These are phyloP conservation scores for Melieria picta DNA, from an alignment of 2,888 invertebrate genomes.

Conservation along the genomic window DNA sequence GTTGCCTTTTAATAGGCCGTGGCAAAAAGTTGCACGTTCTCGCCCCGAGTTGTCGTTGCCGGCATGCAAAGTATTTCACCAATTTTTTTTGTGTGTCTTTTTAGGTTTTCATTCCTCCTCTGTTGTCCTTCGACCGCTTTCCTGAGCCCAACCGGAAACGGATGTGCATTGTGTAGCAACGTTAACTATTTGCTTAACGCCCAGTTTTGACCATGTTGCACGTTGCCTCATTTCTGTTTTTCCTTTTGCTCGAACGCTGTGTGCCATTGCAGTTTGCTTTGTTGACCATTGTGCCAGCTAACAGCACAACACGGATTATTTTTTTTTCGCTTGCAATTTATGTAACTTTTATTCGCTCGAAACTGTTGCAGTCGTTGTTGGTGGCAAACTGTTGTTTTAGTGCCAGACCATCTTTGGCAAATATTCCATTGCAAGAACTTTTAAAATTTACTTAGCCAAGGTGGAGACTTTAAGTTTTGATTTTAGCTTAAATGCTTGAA, in stretches of 20 bases:
- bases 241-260: constrained; percentile 53
- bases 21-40: constrained; percentile 14
- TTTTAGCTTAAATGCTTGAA: no score
- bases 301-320: no score
- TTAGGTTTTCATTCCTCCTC: neutral
- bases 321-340: no score
- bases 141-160: constrained; percentile 12
- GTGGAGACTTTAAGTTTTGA: no score
- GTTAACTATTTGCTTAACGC: constrained; percentile 13
- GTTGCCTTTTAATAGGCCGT: constrained; percentile 32
- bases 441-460: no score
- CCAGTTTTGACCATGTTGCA: constrained; percentile 26
- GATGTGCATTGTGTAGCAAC: constrained; percentile 26
- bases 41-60: neutral
- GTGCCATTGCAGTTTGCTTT: constrained; percentile 41
- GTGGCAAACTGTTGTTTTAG: no score
- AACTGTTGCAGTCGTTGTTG: no score
- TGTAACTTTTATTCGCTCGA: no score
- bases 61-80: constrained; percentile 17
- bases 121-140: no score
- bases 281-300: no score
- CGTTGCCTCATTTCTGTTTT: constrained; percentile 2
- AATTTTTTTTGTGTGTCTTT: constrained; percentile 8
- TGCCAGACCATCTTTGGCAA: no score
- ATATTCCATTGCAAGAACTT: no score